Base-by-base conservation (phyloP, 2,888 invertebrate genomes). In the Eristalinus sepulchralis region DNA sequence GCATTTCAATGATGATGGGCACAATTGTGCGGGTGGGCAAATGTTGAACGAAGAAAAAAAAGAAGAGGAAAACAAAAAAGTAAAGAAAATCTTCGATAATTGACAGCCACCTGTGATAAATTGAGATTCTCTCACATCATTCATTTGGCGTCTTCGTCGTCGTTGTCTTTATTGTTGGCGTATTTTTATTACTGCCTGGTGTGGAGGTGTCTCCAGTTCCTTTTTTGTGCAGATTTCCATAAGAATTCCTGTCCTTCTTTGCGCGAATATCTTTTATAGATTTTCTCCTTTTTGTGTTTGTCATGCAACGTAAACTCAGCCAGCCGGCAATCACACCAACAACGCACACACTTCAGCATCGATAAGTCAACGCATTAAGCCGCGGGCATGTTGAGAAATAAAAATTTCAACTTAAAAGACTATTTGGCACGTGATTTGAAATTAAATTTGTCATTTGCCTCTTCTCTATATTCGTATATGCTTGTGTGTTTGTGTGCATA, bases 331-430 rank as follows among this genome's bases (percentile, higher is more conserved):
- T 27, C 2, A 9, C 17, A 17, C 17, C 47, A n/a, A 5, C 66
- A 53, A 9, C 47, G 17, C 13, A 31, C 47, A 57, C 24, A n/a
- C 60, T 67, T 53, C 64, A 68, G 9, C 17, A 20, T 17, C 17
- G 47, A 47, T 78, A 82, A 82, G 85, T 85, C 85, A 85, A 77
- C 81, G 82, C 72, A 82, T 82, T 77, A 82, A 82, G 68, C 47
- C 64, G 64, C 27, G 70, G 64, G 70, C 85, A 81, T 85, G 85
- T 68, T 82, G 33, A 72, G 76, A 85, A 85, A 85, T 82, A 77
- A 77, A 70, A 62, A 59, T 63, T 59, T 72, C 17, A 82, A 63
- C 77, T 85, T 78, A 73, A 85, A 83, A 64, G 67, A 82, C 72
- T 24, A 36, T 62, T 82, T 73, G 82, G 77, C 77, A 77, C 85